These are phyloP conservation scores for Mycteria americana DNA, from an alignment of 2,797 vertebrate species.

Conservation along the genomic window DNA sequence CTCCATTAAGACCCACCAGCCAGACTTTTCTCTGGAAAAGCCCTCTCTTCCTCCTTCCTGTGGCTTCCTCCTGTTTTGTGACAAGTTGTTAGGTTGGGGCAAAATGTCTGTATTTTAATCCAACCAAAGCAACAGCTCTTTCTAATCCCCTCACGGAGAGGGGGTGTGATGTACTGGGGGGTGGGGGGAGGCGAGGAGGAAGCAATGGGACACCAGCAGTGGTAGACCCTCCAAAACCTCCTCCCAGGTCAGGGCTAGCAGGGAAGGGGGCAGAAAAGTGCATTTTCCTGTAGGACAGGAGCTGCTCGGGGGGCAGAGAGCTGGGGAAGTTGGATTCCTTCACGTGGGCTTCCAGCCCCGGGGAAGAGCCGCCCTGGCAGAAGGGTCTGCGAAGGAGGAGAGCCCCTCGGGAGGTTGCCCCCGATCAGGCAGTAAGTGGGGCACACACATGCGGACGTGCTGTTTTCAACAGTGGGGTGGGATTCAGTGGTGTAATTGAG, in stretches of 20 bases:
- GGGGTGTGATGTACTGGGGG: fast-evolving
- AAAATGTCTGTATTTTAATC: background rate
- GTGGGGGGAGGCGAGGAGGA: background rate
- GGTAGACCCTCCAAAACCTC: background rate
- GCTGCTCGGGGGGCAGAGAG: background rate
- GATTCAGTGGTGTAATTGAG: background rate
- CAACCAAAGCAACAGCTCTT: background rate
- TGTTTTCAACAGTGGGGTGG: background rate
- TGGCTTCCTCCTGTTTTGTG: background rate
- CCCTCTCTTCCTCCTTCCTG: background rate
- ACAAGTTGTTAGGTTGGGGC: fast-evolving
- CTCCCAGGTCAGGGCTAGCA: background rate
- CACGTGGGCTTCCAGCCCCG: background rate
- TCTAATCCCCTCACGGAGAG: background rate
- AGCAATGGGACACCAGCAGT: background rate
- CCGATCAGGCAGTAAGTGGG: background rate
- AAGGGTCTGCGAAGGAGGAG: background rate
- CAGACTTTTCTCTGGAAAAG: background rate
- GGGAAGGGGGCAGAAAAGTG: background rate
- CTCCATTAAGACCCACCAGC: background rate
- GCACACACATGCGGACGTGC: background rate
- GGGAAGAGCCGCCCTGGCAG: background rate
- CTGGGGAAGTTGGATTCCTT: fast-evolving
- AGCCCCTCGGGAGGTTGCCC: fast-evolving
- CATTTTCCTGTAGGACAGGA: background rate